Percentiles rank a stretch among this genome's conserved stretches.
These are phyloP conservation scores for Caprella mutica DNA, from an alignment of 2,888 invertebrate genomes.

Conservation along the genomic window DNA sequence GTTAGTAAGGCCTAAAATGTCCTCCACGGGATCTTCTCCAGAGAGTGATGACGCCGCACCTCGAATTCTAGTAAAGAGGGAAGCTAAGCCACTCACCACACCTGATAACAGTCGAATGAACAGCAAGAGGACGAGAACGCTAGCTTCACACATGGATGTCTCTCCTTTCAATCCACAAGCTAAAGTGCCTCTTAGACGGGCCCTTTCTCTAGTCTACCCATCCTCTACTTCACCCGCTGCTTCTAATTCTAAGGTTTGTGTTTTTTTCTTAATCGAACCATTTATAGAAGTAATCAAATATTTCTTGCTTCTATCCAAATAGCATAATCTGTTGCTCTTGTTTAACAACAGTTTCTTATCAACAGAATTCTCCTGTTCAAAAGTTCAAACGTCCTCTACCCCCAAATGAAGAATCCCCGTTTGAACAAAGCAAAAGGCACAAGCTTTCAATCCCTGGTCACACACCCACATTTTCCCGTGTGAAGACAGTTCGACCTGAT, in stretches of 20 bases:
- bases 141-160: background rate
- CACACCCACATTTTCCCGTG: constrained; percentile 12
- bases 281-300: too few relatives aligned
- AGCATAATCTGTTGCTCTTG: too few relatives aligned
- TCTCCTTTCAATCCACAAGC: background rate
- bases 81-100: background rate
- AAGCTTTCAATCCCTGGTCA: background rate
- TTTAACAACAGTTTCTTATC: too few relatives aligned
- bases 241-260: background rate
- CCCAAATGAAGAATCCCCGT: constrained; percentile 14
- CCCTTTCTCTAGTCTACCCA: constrained; percentile 26
- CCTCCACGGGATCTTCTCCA: background rate
- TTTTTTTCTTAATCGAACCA: too few relatives aligned
- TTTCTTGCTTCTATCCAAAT: too few relatives aligned
- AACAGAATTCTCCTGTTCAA: too few relatives aligned
- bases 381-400: constrained; percentile 28
- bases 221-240: constrained; percentile 6
- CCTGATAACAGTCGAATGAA: constrained; percentile 16
- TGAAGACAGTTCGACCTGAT: constrained; percentile 11
- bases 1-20: background rate
- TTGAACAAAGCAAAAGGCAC: constrained; percentile 13
- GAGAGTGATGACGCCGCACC: background rate
- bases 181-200: constrained; percentile 22
- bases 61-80: background rate
- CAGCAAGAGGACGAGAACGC: constrained; percentile 8